Conservation (phyloP, 2,888 invertebrate genomes). For the Aphodius granarius region DNA sequence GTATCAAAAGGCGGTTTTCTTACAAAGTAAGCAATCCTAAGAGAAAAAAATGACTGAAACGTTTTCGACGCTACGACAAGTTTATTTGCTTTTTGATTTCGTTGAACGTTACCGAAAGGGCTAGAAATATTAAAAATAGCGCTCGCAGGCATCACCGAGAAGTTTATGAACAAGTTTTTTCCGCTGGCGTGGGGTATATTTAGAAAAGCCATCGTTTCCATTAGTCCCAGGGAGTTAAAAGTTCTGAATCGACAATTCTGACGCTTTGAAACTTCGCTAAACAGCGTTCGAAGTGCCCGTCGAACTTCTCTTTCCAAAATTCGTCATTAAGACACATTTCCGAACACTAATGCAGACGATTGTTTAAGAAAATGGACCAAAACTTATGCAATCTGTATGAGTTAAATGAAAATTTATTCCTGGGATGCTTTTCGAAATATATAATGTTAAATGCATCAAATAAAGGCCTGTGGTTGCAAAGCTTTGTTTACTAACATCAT, state of each 20-base stretch:
- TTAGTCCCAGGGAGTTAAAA: slow-evolving; percentile 21
- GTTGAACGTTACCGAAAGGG: not conserved
- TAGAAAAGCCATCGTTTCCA: slow-evolving; percentile 24
- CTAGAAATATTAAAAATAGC: not conserved
- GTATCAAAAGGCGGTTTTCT: not conserved
- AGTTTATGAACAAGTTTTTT: not conserved
- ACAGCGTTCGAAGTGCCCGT: not conserved
- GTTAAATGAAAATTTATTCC: no score
- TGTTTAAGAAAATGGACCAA: no score
- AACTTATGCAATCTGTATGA: no score
- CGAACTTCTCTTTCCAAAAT: not conserved
- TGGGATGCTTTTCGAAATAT: no score
- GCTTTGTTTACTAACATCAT: no score
- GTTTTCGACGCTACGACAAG: not conserved
- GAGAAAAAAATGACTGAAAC: not conserved
- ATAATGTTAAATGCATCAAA: no score
- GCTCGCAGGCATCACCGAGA: not conserved
- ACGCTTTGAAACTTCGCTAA: not conserved
- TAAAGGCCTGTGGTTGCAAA: no score
- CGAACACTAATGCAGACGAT: no score
- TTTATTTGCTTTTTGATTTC: not conserved
- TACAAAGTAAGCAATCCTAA: not conserved
- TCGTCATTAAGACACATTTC: not conserved
- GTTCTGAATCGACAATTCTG: slow-evolving; percentile 24
- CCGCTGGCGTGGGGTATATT: not conserved